Evolutionary conservation across 2,888 invertebrate species (phyloP).

Genomic region (Eupithecia tripunctaria): DNA sequence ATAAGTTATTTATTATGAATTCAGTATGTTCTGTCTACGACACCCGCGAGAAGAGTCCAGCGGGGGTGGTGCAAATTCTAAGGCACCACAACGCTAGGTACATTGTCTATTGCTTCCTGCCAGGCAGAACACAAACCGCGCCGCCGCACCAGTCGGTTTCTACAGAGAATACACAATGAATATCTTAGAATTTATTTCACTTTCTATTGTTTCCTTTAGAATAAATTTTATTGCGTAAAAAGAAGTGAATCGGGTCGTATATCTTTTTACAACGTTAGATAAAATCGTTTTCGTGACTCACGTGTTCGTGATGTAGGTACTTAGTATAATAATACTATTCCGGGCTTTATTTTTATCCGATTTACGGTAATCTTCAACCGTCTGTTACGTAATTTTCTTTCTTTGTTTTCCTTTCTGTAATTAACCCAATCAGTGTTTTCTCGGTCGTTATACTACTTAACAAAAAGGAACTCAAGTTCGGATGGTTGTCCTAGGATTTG

Average conservation of each 20-base stretch:
- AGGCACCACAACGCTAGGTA: no score
- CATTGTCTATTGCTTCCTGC: no score
- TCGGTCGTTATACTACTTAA: no score
- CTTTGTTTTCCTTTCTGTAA: no score
- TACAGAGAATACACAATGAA: background rate
- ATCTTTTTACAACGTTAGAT: slow-evolving; percentile 4
- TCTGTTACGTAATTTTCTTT: background rate
- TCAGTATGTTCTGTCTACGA: no score
- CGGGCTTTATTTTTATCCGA: background rate
- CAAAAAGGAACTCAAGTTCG: no score
- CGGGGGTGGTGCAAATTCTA: no score
- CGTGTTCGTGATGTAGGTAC: background rate
- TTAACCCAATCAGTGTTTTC: no score
- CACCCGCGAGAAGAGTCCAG: no score
- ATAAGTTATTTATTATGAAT: no score
- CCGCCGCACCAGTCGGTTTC: background rate
- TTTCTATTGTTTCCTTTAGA: background rate
- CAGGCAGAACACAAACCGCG: no score
- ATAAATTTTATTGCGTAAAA: background rate
- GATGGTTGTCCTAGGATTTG: no score
- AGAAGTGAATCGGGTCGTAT: background rate
- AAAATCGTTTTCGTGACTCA: background rate
- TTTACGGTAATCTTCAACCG: background rate
- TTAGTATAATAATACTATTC: background rate
- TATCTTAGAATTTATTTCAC: background rate